These are phyloP conservation scores for Sebastes fasciatus DNA, from an alignment of 2,113 vertebrate species.

Conservation along the genomic window DNA sequence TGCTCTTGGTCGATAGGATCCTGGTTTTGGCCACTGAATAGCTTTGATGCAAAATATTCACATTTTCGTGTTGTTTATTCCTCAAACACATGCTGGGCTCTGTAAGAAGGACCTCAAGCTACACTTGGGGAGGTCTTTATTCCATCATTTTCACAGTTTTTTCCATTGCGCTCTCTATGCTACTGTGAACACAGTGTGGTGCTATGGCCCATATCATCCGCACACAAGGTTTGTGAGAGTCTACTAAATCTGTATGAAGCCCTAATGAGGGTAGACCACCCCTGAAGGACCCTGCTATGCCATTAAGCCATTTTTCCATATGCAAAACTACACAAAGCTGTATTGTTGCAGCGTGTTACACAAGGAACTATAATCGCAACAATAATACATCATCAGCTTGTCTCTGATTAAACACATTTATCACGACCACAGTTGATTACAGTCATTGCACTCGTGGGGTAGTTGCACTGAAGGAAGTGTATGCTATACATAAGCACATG, in stretches of 20 bases:
- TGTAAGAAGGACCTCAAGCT: background rate
- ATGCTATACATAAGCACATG: background rate
- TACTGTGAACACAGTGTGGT: conserved; percentile 31
- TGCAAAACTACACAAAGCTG: conserved; percentile 65
- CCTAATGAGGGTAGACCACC: conserved; percentile 69
- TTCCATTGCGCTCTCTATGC: conserved; percentile 3
- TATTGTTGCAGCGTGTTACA: conserved; percentile 57
- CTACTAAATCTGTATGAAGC: conserved; percentile 40
- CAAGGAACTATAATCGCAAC: conserved; percentile 26
- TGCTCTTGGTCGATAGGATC: too few relatives aligned
- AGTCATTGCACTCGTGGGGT: background rate
- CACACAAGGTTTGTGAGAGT: conserved; percentile 39
- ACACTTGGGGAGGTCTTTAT: conserved; percentile 14
- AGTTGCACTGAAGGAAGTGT: background rate
- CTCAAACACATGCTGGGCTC: background rate
- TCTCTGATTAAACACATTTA: conserved; percentile 28
- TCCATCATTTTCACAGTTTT: conserved; percentile 19
- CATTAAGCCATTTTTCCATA: conserved; percentile 62
- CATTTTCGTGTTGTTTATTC: too few relatives aligned
- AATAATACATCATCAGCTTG: background rate
- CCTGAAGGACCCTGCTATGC: conserved; percentile 57
- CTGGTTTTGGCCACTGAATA: too few relatives aligned
- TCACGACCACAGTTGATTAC: conserved; percentile 22
- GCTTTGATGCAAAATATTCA: too few relatives aligned
- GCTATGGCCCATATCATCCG: conserved; percentile 39